phyloP scores from a whole-genome alignment of 1,140 invertebrate species.

The Drosophila funebris region DNA sequence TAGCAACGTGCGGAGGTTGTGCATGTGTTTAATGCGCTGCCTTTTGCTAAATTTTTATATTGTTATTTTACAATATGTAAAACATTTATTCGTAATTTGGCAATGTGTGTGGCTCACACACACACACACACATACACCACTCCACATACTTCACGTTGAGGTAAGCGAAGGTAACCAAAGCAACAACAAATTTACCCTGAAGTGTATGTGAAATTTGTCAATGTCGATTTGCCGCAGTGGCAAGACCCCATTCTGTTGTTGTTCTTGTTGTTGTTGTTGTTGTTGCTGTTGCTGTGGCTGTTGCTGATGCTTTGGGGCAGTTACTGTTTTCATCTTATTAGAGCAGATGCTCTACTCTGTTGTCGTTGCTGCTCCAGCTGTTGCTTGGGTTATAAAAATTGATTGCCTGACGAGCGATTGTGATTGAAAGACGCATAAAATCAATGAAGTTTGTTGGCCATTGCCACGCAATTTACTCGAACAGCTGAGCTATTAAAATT shows the following conservation, averaged over 20 bases:
- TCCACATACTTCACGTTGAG: background rate
- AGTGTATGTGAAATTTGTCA: constrained; percentile 25
- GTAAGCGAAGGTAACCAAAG: background rate
- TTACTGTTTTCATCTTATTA: constrained; percentile 13
- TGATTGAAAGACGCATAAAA: constrained; percentile 48
- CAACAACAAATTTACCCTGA: constrained; percentile 7
- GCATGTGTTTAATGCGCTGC: background rate
- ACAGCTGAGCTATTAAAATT: constrained; percentile 41
- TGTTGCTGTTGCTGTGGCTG: background rate
- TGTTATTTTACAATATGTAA: constrained; percentile 77
- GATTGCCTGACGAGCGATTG: constrained; percentile 55
- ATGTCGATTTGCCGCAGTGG: constrained; percentile 24
- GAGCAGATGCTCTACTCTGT: background rate
- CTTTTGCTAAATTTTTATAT: constrained; percentile 51
- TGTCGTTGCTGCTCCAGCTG: constrained; percentile 38
- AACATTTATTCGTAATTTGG: constrained; percentile 60
- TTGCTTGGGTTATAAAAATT: constrained; percentile 63
- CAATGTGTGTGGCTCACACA: constrained; percentile 15
- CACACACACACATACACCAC: background rate
- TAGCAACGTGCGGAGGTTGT: background rate
- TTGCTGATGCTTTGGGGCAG: background rate
- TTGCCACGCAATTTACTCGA: constrained; percentile 58
- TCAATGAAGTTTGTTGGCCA: constrained; percentile 42
- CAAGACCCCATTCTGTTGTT: background rate
- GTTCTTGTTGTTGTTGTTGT: too few species aligned